phyloP scores from a whole-genome alignment of 2,888 invertebrate genomes.

The Trypoxylon attenuatum region DNA sequence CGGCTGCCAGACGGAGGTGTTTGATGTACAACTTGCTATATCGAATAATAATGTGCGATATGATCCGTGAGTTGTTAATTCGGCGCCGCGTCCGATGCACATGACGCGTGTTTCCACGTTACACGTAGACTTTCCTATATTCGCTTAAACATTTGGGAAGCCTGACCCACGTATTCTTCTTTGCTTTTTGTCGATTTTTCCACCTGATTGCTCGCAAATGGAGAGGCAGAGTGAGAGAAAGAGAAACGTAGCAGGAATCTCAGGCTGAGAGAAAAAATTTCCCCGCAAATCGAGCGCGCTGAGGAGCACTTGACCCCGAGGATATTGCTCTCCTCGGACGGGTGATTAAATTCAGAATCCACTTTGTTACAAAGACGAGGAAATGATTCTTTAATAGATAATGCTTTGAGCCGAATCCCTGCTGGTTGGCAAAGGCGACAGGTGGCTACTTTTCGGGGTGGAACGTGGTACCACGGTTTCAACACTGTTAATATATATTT shows the following conservation, averaged over 20 bases:
- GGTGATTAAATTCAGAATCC: conserved; percentile 29
- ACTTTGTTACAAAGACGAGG: not conserved
- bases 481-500: too few relatives aligned
- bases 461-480: too few relatives aligned
- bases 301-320: conserved; percentile 32
- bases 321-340: conserved; percentile 28
- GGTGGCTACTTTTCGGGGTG: too few relatives aligned
- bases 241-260: conserved; percentile 32
- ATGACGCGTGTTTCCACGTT: conserved; percentile 47
- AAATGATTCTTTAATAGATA: conserved; percentile 29
- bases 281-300: conserved; percentile 44
- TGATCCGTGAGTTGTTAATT: conserved; percentile 72
- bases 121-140: conserved; percentile 4
- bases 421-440: conserved; percentile 1
- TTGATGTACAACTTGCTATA: conserved; percentile 71
- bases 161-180: conserved; percentile 40
- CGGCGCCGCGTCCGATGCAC: conserved; percentile 64
- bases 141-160: not conserved
- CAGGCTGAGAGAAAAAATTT: conserved; percentile 28
- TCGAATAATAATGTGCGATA: conserved; percentile 72
- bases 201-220: conserved; percentile 56
- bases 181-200: conserved; percentile 57
- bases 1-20: conserved; percentile 51
- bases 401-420: not conserved
- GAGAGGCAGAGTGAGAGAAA: too few relatives aligned